Evolutionary conservation across 2,113 vertebrate genomes (phyloP).

Genomic region (Cyprinodon tularosa): DNA sequence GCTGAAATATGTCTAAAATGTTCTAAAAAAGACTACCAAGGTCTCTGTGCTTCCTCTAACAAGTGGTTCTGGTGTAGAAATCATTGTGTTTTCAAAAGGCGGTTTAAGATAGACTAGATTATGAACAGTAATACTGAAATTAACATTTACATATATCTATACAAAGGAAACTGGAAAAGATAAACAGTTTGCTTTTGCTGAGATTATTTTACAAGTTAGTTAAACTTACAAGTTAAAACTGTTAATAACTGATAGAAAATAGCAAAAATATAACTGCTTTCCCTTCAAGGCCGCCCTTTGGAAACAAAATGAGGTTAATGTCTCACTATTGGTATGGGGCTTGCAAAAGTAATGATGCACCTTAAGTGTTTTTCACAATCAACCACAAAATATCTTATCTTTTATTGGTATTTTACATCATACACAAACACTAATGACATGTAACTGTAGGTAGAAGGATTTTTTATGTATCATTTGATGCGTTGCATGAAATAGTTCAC

Average conservation of each 20-base stretch:
- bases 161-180: not conserved
- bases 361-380: not conserved
- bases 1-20: not conserved
- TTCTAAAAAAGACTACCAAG: not conserved
- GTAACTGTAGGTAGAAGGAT: not conserved
- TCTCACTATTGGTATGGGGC: conserved; percentile 21
- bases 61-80: conserved; percentile 32
- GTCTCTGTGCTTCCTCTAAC: conserved; percentile 20
- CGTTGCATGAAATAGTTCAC: not conserved
- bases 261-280: not conserved
- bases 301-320: conserved; percentile 2
- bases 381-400: not conserved
- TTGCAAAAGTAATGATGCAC: not conserved
- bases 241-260: too few species aligned
- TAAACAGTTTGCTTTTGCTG: too few species aligned
- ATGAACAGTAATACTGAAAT: not conserved
- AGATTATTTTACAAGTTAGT: too few species aligned
- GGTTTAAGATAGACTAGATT: conserved; percentile 15
- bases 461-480: not conserved
- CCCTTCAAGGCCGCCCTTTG: conserved; percentile 12
- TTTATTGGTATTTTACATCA: not conserved
- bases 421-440: not conserved
- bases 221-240: not conserved
- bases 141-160: not conserved
- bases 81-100: conserved; percentile 39